These are phyloP conservation scores for Alosa alosa DNA, from an alignment of 2,113 vertebrate genomes.

Conservation along the genomic window DNA sequence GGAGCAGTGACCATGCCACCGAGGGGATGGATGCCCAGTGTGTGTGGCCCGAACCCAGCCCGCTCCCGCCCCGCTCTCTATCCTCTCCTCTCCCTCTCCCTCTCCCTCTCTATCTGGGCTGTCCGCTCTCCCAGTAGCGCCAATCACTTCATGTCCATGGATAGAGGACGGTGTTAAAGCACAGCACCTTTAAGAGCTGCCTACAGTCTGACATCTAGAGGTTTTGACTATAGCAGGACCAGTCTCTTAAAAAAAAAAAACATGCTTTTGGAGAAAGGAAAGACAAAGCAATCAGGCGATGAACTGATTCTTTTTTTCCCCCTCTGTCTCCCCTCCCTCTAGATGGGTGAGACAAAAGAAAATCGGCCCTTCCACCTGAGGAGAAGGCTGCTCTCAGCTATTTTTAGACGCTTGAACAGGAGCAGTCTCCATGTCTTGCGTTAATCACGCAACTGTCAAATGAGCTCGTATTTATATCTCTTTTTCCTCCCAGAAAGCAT, in stretches of 20 bases:
- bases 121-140: no score
- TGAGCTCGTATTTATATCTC: slow-evolving; percentile 21
- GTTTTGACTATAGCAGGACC: background rate
- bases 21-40: background rate
- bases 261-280: background rate
- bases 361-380: background rate
- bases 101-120: no score
- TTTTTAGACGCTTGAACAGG: slow-evolving; percentile 30
- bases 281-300: background rate
- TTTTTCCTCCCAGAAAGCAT: slow-evolving; percentile 16
- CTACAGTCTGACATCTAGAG: background rate
- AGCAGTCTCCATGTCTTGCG: slow-evolving; percentile 34
- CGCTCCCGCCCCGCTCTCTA: background rate
- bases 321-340: slow-evolving; percentile 14
- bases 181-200: background rate
- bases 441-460: slow-evolving; percentile 38
- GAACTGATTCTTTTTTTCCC: background rate
- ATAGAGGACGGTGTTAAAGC: background rate
- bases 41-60: background rate
- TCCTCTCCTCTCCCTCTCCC: no score
- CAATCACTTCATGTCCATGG: no score
- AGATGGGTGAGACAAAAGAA: slow-evolving; percentile 6
- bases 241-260: background rate
- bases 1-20: background rate
- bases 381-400: slow-evolving; percentile 5